These are phyloP conservation scores for Hemiprocne comata DNA, from an alignment of 2,113 vertebrate species.

Conservation along the genomic window DNA sequence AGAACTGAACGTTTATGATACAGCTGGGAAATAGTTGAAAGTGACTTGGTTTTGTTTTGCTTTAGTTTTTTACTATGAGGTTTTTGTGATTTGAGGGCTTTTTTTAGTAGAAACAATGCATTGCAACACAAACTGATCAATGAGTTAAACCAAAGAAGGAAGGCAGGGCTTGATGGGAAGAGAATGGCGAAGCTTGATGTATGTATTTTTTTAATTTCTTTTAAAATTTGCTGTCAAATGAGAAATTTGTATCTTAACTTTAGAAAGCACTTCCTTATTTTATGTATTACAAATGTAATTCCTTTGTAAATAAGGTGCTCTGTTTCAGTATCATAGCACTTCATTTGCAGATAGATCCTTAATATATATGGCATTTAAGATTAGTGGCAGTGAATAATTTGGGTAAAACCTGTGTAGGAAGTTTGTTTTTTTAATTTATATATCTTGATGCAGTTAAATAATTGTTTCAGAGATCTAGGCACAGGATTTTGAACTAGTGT, in stretches of 20 bases:
- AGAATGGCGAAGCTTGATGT: not conserved
- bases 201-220: not conserved
- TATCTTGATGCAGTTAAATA: not conserved
- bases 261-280: not conserved
- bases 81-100: not conserved
- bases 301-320: not conserved
- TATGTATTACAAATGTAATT: not conserved
- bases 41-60: not conserved
- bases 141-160: not conserved
- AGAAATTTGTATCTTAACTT: not conserved
- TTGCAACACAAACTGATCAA: not conserved
- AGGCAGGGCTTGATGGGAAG: not conserved
- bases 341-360: not conserved
- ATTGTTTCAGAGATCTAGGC: not conserved
- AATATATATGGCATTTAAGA: not conserved
- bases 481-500: not conserved
- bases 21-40: not conserved
- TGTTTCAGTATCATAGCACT: not conserved
- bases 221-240: not conserved
- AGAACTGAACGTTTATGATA: not conserved
- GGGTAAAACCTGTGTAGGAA: not conserved
- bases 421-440: not conserved
- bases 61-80: no score
- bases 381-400: not conserved
- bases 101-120: not conserved